Conservation (phyloP, 2,113 vertebrate species). For the Sorex fumeus region DNA sequence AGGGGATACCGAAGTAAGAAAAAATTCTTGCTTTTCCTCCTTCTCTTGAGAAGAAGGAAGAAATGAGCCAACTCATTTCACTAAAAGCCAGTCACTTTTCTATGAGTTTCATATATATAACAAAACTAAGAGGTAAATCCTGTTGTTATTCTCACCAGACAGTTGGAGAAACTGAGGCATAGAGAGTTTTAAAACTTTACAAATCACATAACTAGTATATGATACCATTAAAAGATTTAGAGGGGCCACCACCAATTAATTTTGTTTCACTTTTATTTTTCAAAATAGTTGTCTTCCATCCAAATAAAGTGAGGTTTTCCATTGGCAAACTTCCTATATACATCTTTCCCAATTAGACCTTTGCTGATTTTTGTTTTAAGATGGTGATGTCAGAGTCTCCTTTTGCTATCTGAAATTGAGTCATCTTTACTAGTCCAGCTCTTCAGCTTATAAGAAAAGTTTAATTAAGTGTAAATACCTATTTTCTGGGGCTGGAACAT, state of each 20-base stretch:
- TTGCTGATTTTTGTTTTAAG: slow-evolving; percentile 14
- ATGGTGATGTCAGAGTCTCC: background rate
- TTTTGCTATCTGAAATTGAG: slow-evolving; percentile 52
- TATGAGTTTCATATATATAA: background rate
- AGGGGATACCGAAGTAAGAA: background rate
- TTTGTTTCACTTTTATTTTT: slow-evolving; percentile 14
- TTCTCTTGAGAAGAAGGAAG: background rate
- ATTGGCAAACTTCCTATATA: background rate
- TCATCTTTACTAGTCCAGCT: slow-evolving; percentile 1
- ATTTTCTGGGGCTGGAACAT: too few relatives aligned
- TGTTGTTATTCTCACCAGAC: background rate
- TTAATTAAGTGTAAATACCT: slow-evolving; percentile 10
- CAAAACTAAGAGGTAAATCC: background rate
- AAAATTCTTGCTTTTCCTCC: background rate
- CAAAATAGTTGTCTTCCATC: slow-evolving; percentile 13
- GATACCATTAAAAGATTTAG: background rate
- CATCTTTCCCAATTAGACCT: background rate
- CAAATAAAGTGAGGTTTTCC: slow-evolving; percentile 55
- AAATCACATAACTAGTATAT: background rate
- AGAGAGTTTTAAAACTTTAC: background rate
- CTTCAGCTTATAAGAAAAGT: slow-evolving; percentile 56
- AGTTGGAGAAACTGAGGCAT: background rate
- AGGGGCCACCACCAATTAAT: background rate
- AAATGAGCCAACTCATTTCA: background rate
- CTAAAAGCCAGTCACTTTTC: background rate